Conservation (phyloP, 1,140 invertebrate genomes). For the Bombus fervidus region DNA sequence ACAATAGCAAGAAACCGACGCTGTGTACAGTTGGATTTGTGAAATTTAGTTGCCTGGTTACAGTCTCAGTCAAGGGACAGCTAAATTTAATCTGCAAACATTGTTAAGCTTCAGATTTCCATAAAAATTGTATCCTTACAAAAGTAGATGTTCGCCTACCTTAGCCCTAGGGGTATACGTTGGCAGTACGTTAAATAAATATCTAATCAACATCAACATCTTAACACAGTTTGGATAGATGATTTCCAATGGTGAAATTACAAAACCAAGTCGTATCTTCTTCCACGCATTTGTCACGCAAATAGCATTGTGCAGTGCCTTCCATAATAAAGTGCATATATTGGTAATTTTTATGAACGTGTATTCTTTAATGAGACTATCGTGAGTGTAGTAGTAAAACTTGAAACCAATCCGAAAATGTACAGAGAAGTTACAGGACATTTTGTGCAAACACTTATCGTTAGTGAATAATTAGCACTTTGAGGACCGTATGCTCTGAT, state of each 20-base stretch:
- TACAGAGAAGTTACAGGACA: no score
- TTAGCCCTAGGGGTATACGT: conserved; percentile 69
- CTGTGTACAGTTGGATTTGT: conserved; percentile 57
- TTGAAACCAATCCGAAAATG: no score
- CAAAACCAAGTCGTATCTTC: conserved; percentile 76
- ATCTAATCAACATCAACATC: conserved; percentile 75
- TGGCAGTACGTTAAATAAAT: conserved; percentile 76
- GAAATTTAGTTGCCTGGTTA: conserved; percentile 51
- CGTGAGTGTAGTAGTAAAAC: no score
- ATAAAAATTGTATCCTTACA: background rate
- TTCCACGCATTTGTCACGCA: conserved; percentile 75
- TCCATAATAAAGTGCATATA: background rate
- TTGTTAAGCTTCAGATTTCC: background rate
- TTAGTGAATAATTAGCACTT: no score
- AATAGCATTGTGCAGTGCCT: conserved; percentile 78
- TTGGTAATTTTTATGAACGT: background rate
- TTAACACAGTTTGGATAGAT: conserved; percentile 72
- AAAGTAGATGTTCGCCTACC: conserved; percentile 26
- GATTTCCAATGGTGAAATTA: conserved; percentile 74
- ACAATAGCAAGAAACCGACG: conserved; percentile 61
- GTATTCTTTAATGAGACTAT: no score
- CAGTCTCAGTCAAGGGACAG: conserved; percentile 42
- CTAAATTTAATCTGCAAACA: conserved; percentile 61
- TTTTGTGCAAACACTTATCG: no score
- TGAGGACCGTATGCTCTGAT: no score